phyloP scores from a whole-genome alignment of 2,888 invertebrate genomes.

The Colostygia pectinataria region DNA sequence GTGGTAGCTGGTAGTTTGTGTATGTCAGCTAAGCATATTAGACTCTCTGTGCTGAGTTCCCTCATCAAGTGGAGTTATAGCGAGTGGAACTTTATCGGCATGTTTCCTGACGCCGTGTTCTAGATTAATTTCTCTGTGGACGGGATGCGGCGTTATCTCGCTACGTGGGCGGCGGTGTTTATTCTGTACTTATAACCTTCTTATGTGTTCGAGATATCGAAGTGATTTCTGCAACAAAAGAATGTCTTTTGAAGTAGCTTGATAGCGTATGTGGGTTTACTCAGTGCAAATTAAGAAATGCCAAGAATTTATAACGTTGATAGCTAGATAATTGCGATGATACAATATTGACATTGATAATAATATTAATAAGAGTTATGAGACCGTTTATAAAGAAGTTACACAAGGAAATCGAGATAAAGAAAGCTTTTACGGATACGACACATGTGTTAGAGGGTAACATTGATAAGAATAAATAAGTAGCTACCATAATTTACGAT shows the following conservation, averaged over 20 bases:
- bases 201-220: slow-evolving; percentile 75
- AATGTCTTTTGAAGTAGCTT: slow-evolving; percentile 44
- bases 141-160: slow-evolving; percentile 70
- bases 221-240: slow-evolving; percentile 78
- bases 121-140: slow-evolving; percentile 75
- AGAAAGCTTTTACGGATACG: slow-evolving; percentile 43
- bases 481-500: slow-evolving; percentile 48
- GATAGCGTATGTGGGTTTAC: slow-evolving; percentile 38
- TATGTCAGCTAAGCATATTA: slow-evolving; percentile 73
- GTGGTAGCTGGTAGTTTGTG: slow-evolving; percentile 38
- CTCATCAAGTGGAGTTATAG: slow-evolving; percentile 44
- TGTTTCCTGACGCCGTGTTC: slow-evolving; percentile 72
- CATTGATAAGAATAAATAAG: slow-evolving; percentile 48
- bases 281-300: slow-evolving; percentile 37
- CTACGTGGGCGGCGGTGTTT: slow-evolving; percentile 72
- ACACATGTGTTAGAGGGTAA: slow-evolving; percentile 29
- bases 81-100: slow-evolving; percentile 58
- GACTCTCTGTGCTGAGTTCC: slow-evolving; percentile 32
- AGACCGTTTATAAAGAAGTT: slow-evolving; percentile 19
- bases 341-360: slow-evolving; percentile 16
- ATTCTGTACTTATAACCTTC: slow-evolving; percentile 72
- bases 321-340: slow-evolving; percentile 16
- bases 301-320: slow-evolving; percentile 15
- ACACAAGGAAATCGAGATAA: slow-evolving; percentile 53
- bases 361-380: slow-evolving; percentile 22